Evolutionary conservation across 1,140 invertebrate genomes (phyloP).

Genomic region (Leptinotarsa defecta): DNA sequence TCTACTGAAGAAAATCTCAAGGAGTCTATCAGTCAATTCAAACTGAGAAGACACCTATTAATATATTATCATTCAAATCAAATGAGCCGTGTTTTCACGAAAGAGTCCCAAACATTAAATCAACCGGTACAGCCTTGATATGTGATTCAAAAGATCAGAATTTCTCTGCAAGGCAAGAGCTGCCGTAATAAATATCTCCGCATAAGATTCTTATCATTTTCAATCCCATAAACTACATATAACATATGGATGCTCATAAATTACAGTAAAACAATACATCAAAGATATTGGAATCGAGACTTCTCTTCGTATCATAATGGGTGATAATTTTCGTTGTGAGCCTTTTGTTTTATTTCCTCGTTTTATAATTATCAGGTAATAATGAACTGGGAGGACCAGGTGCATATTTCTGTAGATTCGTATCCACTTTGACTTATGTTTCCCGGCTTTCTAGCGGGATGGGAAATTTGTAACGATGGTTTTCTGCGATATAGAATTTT

Average conservation of each 20-base stretch:
- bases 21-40: too few relatives aligned
- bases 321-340: conserved; percentile 6
- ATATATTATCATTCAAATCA: too few relatives aligned
- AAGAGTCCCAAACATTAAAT: background rate
- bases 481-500: too few relatives aligned
- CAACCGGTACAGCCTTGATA: background rate
- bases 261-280: conserved; percentile 6
- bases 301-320: conserved; percentile 8
- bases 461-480: too few relatives aligned
- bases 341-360: conserved; percentile 8
- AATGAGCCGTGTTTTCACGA: too few relatives aligned
- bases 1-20: too few relatives aligned
- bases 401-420: conserved; percentile 3
- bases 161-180: conserved; percentile 7
- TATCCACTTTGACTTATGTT: background rate
- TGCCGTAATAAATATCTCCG: conserved; percentile 1
- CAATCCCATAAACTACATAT: conserved; percentile 8
- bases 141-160: background rate
- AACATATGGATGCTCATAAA: background rate
- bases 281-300: conserved; percentile 5
- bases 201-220: conserved; percentile 4
- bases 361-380: conserved; percentile 7
- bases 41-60: too few relatives aligned
- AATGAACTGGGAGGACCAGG: conserved; percentile 5
- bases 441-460: too few relatives aligned